phyloP scores from a whole-genome alignment of 1,140 invertebrate genomes.

The Dolichoris vasculosae region DNA sequence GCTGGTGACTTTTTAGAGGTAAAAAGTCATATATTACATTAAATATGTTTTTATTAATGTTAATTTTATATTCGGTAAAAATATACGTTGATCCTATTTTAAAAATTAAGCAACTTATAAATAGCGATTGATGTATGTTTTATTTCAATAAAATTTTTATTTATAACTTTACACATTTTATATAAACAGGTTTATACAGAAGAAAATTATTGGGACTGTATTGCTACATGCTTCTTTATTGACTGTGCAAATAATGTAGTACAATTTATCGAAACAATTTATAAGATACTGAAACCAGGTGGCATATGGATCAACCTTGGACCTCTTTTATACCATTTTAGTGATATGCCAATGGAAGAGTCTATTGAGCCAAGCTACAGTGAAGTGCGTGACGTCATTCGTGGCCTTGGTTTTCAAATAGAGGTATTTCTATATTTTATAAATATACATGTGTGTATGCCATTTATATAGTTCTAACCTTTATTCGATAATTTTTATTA shows the following conservation, averaged over 20 bases:
- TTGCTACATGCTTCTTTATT: constrained; percentile 98
- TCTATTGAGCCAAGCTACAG: constrained; percentile 97
- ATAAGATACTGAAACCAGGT: constrained; percentile 91
- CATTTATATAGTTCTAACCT: not conserved
- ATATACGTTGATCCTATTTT: not conserved
- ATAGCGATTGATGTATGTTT: constrained; percentile 6
- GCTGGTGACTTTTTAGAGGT: constrained; percentile 95
- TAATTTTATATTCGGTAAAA: not conserved
- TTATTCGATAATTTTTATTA: constrained; percentile 4
- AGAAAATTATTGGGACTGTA: constrained; percentile 89
- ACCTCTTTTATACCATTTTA: constrained; percentile 95
- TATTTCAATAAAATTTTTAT: constrained; percentile 15
- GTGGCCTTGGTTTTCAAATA: constrained; percentile 90
- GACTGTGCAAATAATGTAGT: constrained; percentile 98
- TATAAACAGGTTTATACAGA: constrained; percentile 82
- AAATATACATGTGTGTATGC: not conserved
- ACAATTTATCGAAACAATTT: constrained; percentile 95
- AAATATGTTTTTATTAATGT: not conserved
- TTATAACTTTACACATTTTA: too few relatives aligned
- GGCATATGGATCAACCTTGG: constrained; percentile 94
- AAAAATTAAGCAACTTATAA: not conserved
- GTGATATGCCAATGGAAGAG: constrained; percentile 89
- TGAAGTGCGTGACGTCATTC: constrained; percentile 87
- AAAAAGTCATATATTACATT: constrained; percentile 14
- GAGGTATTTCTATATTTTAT: constrained; percentile 77